These are phyloP conservation scores for Procavia capensis DNA, from an alignment of 2,113 vertebrate species.

Conservation along the genomic window DNA sequence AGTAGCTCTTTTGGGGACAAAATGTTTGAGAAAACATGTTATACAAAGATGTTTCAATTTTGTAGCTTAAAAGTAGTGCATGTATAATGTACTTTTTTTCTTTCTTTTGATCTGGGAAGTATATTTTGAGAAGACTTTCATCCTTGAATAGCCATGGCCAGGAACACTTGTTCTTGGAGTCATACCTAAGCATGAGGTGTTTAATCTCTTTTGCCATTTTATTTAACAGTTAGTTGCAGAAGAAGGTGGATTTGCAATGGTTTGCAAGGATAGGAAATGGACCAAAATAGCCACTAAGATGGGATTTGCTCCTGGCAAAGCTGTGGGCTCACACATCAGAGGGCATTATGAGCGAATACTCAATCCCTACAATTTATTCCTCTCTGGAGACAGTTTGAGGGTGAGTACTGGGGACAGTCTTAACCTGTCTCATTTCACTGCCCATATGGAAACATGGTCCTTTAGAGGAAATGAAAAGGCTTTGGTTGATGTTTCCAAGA, in stretches of 20 bases:
- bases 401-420: constrained; percentile 86
- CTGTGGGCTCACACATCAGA: constrained; percentile 97
- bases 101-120: constrained; percentile 4
- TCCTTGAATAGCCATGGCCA: background rate
- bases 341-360: constrained; percentile 96
- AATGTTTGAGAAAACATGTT: background rate
- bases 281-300: constrained; percentile 96
- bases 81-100: background rate
- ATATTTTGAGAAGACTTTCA: background rate
- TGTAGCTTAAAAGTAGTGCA: constrained; percentile 22
- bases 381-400: constrained; percentile 94
- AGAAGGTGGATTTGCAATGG: constrained; percentile 96
- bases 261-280: constrained; percentile 97
- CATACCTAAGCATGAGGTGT: background rate
- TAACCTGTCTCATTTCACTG: background rate
- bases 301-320: constrained; percentile 97
- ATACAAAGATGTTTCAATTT: background rate
- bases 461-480: background rate
- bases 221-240: constrained; percentile 94
- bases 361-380: constrained; percentile 97
- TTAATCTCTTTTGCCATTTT: constrained; percentile 41
- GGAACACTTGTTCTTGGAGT: background rate
- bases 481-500: background rate
- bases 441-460: background rate
- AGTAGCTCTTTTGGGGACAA: background rate